A percentile compares a stretch with the other conserved stretches of the same genome.
Evolutionary conservation across 2,113 vertebrate genomes (phyloP).

Genomic region (Nasalis larvatus): DNA sequence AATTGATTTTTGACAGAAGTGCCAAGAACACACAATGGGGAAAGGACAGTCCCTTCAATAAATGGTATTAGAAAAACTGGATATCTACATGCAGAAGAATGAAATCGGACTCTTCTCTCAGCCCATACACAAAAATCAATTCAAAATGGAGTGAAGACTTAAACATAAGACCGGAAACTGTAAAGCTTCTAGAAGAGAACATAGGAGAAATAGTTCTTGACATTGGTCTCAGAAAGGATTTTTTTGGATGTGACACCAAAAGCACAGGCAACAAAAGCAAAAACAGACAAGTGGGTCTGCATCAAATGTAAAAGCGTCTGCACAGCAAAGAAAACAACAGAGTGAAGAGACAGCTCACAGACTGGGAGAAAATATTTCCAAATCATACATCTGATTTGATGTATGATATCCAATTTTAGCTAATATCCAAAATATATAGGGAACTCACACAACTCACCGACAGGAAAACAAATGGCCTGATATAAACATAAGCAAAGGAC

Average conservation of each 20-base stretch:
- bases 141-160: not conserved
- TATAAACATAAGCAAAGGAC: not conserved
- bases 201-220: not conserved
- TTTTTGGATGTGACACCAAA: not conserved
- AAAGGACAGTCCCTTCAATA: not conserved
- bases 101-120: not conserved
- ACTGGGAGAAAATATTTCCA: not conserved
- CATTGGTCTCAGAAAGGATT: not conserved
- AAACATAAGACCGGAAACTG: not conserved
- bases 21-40: not conserved
- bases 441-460: not conserved
- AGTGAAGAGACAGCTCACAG: not conserved
- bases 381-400: not conserved
- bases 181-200: not conserved
- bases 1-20: not conserved
- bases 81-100: not conserved
- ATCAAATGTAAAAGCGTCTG: not conserved
- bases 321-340: not conserved
- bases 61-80: not conserved
- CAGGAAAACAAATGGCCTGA: not conserved
- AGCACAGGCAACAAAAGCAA: not conserved
- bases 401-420: not conserved
- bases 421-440: not conserved
- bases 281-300: not conserved
- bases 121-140: not conserved